Conservation (phyloP, 2,113 vertebrate species). For the Harpagus bidentatus region DNA sequence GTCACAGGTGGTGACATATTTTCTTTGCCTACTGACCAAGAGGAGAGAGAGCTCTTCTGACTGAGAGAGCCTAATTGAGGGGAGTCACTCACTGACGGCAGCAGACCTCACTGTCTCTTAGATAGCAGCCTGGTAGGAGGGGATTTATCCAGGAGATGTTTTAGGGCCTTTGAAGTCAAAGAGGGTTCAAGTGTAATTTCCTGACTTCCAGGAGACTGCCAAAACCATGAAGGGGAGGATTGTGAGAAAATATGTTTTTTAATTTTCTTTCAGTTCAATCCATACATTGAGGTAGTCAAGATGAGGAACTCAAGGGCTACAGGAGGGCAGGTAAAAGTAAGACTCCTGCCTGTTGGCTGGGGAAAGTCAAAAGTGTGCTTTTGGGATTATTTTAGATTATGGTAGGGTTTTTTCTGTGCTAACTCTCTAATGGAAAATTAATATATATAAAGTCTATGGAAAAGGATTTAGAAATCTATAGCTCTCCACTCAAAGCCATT, state of each 20-base stretch:
- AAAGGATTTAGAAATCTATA: background rate
- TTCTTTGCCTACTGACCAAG: background rate
- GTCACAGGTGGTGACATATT: background rate
- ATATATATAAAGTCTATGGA: background rate
- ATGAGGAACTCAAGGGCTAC: background rate
- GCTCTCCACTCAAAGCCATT: background rate
- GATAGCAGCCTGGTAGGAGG: background rate
- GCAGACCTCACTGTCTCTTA: background rate
- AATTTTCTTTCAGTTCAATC: background rate
- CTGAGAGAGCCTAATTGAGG: background rate
- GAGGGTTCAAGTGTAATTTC: background rate
- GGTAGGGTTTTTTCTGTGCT: background rate
- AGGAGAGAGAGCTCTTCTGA: background rate
- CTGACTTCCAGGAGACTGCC: background rate
- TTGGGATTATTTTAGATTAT: background rate
- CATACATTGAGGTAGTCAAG: background rate
- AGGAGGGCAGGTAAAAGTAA: background rate
- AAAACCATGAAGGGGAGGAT: background rate
- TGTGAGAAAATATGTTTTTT: background rate
- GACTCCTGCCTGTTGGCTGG: background rate
- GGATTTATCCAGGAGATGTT: rapidly evolving
- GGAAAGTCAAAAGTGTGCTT: background rate
- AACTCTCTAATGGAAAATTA: background rate
- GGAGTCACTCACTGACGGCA: rapidly evolving
- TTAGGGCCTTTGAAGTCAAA: background rate